Percentiles rank a stretch among this genome's conserved stretches.
Evolutionary conservation across 2,888 invertebrate genomes (phyloP).

Genomic region (Lypha dubia): DNA sequence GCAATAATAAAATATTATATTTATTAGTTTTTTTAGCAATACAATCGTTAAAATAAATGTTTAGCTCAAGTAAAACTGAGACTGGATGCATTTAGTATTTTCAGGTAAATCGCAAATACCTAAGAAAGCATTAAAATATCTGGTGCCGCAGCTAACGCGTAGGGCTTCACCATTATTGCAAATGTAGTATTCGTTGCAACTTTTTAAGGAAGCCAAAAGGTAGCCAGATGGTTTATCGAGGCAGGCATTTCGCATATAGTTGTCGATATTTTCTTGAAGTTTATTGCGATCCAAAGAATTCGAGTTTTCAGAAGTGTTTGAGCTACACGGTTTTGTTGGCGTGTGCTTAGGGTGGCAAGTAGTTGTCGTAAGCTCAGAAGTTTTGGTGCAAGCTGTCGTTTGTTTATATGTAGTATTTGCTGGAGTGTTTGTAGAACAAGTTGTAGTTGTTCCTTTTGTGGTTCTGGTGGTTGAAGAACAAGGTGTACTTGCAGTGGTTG

Average conservation of each 20-base stretch:
- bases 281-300: neutral
- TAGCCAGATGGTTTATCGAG: conserved; percentile 78
- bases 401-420: neutral
- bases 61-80: conserved; percentile 1
- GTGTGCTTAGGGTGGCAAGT: neutral
- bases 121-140: conserved; percentile 78
- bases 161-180: conserved; percentile 77
- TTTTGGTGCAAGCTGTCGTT: conserved; percentile 14
- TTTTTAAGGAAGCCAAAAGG: conserved; percentile 78
- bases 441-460: neutral
- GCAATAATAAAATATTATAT: neutral
- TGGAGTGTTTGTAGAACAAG: neutral
- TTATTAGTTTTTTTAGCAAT: neutral
- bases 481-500: neutral
- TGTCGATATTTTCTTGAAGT: conserved; percentile 69
- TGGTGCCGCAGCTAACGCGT: conserved; percentile 77
- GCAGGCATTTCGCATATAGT: conserved; percentile 76
- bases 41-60: neutral
- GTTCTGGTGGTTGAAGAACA: neutral
- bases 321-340: neutral
- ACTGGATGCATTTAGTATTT: conserved; percentile 76
- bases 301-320: neutral
- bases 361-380: conserved; percentile 1
- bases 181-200: conserved; percentile 79
- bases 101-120: conserved; percentile 79